Percentiles rank a stretch among this genome's conserved stretches.
These are phyloP conservation scores for Holacanthus passer DNA, from an alignment of 2,113 vertebrate species.

Conservation along the genomic window DNA sequence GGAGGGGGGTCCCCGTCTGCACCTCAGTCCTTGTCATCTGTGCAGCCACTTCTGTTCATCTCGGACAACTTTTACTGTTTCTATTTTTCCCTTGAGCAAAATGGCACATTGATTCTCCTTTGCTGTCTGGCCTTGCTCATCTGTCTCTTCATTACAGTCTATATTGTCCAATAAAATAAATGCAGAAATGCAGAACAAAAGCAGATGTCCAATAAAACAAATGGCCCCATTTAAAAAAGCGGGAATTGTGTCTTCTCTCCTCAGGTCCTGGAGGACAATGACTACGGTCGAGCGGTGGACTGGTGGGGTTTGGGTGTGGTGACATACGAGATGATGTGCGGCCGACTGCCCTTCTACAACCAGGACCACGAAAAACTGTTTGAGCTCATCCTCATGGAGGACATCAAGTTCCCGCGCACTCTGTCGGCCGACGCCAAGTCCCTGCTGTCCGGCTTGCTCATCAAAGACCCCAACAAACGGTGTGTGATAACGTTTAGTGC, in stretches of 20 bases:
- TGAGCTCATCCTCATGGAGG: conserved; percentile 98
- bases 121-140: conserved; percentile 45
- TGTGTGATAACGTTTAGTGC: background rate
- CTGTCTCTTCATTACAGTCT: conserved; percentile 51
- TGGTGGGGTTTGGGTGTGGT: conserved; percentile 99
- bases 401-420: conserved; percentile 98
- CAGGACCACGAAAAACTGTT: conserved; percentile 99
- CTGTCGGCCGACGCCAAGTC: conserved; percentile 97
- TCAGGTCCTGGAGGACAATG: conserved; percentile 97
- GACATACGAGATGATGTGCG: conserved; percentile 99
- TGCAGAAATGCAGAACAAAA: conserved; percentile 41
- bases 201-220: conserved; percentile 69
- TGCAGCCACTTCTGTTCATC: conserved; percentile 40
- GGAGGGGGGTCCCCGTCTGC: background rate
- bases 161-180: conserved; percentile 60
- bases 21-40: conserved; percentile 32
- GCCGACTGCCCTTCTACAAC: conserved; percentile 97
- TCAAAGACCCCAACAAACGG: conserved; percentile 99
- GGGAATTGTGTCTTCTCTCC: background rate
- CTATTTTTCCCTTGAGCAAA: conserved; percentile 45
- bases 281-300: conserved; percentile 96
- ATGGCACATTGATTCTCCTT: conserved; percentile 52
- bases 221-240: conserved; percentile 28
- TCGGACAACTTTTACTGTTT: conserved; percentile 40
- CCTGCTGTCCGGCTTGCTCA: conserved; percentile 95